Conservation (phyloP, 2,797 vertebrate species). For the Leptatherina wallacei region DNA sequence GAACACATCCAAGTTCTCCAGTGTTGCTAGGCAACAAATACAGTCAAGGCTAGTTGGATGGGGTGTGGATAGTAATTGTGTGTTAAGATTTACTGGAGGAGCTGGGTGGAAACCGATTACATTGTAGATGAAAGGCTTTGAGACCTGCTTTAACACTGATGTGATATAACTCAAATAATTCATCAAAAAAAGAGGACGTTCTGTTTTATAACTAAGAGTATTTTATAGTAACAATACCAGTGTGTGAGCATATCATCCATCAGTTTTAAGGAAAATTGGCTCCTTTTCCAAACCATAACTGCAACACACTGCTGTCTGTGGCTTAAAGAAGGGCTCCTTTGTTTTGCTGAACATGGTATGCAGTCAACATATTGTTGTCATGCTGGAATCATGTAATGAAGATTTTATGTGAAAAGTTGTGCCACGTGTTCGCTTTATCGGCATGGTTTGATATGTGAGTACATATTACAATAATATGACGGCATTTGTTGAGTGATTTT, state of each 20-base stretch:
- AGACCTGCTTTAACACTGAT: not conserved
- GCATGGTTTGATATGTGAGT: conserved; percentile 55
- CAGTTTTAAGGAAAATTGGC: not conserved
- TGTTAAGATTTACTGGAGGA: conserved; percentile 28
- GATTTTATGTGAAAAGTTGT: conserved; percentile 41
- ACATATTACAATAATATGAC: conserved; percentile 25
- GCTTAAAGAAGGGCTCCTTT: conserved; percentile 37
- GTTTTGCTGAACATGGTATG: conserved; percentile 29
- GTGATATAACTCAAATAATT: not conserved
- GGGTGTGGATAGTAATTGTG: conserved; percentile 29
- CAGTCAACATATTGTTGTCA: conserved; percentile 23
- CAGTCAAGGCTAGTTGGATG: conserved; percentile 31
- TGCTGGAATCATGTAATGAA: conserved; percentile 22
- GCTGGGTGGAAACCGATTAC: conserved; percentile 24
- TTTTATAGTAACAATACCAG: not conserved
- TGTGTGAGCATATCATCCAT: no score
- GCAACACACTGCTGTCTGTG: conserved; percentile 55
- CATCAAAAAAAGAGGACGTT: not conserved
- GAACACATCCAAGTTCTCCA: conserved; percentile 18
- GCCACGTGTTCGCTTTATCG: conserved; percentile 43
- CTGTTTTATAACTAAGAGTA: not conserved
- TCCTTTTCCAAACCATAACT: not conserved
- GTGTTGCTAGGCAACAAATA: conserved; percentile 48
- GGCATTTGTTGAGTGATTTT: conserved; percentile 17
- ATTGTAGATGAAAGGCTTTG: conserved; percentile 1